Percentiles rank a stretch among this genome's conserved stretches.
phyloP scores from a whole-genome alignment of 2,797 vertebrate species.

The Acipenser transmontanus region DNA sequence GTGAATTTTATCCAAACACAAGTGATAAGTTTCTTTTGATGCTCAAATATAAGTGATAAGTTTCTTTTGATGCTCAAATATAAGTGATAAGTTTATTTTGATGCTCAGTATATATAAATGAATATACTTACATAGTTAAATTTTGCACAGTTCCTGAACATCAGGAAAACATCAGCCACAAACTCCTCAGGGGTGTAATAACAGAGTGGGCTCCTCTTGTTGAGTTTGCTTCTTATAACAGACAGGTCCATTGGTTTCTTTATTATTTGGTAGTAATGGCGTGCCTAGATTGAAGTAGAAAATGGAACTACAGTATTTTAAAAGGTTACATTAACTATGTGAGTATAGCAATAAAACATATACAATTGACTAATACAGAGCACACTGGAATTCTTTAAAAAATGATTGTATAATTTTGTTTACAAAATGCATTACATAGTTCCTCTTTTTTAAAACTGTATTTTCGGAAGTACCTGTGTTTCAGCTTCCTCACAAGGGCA shows the following conservation, averaged over 20 bases:
- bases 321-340: background rate
- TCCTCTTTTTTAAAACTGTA: background rate
- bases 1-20: too few species aligned
- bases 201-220: conserved; percentile 67
- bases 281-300: conserved; percentile 61
- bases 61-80: too few species aligned
- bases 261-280: conserved; percentile 98
- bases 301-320: background rate
- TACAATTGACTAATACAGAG: conserved; percentile 5
- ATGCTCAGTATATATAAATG: too few species aligned
- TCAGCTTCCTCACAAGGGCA: conserved; percentile 6
- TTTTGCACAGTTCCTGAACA: conserved; percentile 96
- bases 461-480: background rate
- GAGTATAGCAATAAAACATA: too few species aligned
- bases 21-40: too few species aligned
- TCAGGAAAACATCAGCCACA: conserved; percentile 84
- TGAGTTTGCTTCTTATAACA: conserved; percentile 78
- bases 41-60: too few species aligned
- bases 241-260: conserved; percentile 95
- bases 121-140: conserved; percentile 88
- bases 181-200: conserved; percentile 79
- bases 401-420: background rate
- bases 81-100: too few species aligned
- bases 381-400: conserved; percentile 7
- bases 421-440: too few species aligned